phyloP scores from a whole-genome alignment of 2,113 vertebrate species.

The Raja brachyura region DNA sequence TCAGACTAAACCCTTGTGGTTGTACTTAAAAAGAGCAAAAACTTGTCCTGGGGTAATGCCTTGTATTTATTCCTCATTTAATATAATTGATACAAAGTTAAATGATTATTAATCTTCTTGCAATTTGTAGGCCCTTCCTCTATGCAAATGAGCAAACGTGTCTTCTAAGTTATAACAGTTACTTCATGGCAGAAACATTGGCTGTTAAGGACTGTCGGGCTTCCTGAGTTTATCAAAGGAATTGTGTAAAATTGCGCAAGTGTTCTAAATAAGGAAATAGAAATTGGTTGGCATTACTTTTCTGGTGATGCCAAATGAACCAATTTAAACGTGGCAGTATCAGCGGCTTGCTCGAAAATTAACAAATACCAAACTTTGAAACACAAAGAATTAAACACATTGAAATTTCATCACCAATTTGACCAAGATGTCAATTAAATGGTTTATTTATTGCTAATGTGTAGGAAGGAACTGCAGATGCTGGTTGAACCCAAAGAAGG shows the following conservation, averaged over 20 bases:
- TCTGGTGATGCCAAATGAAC: neutral
- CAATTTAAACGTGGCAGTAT: neutral
- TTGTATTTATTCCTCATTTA: neutral
- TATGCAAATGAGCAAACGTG: neutral
- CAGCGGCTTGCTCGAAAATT: neutral
- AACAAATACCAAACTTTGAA: conserved; percentile 5
- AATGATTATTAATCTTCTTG: neutral
- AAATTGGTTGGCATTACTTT: neutral
- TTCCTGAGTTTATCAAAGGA: neutral
- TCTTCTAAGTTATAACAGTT: neutral
- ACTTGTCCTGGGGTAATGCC: neutral
- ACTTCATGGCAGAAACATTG: neutral
- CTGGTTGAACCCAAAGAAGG: too few relatives aligned
- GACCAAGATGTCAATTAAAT: neutral
- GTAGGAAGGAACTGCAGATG: too few relatives aligned
- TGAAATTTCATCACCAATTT: neutral
- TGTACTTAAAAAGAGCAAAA: neutral
- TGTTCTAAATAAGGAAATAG: neutral
- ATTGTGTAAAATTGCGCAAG: neutral
- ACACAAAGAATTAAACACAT: neutral
- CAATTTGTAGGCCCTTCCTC: neutral
- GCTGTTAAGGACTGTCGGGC: neutral
- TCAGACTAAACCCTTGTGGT: neutral
- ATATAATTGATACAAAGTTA: neutral
- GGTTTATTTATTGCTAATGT: neutral